Evolutionary conservation across 2,888 invertebrate species (phyloP).

Genomic region (Cheilosia scutellata): DNA sequence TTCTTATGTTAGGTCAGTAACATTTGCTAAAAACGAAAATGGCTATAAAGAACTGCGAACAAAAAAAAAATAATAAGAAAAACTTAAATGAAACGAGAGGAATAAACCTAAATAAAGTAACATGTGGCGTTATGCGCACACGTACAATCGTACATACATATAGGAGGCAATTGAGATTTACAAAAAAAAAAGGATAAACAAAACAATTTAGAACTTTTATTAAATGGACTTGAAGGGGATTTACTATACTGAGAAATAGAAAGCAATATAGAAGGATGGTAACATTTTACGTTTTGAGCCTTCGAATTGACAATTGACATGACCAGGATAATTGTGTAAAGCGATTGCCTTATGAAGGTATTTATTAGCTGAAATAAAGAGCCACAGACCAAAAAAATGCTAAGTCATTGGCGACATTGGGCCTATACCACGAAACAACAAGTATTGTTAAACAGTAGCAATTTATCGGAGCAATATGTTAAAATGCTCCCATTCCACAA

Average conservation of each 20-base stretch:
- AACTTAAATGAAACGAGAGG: neutral
- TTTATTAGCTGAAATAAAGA: too few relatives aligned
- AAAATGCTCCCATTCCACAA: too few relatives aligned
- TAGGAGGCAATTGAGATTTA: conserved; percentile 1
- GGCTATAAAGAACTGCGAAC: conserved; percentile 33
- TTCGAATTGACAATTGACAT: too few relatives aligned
- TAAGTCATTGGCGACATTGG: too few relatives aligned
- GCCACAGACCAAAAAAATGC: too few relatives aligned
- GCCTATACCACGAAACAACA: too few relatives aligned
- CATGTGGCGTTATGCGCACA: conserved; percentile 50
- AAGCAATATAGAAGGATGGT: neutral
- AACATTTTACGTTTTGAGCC: too few relatives aligned
- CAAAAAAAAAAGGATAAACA: neutral
- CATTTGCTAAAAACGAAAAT: conserved; percentile 44
- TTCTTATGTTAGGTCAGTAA: conserved; percentile 66
- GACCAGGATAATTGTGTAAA: too few relatives aligned
- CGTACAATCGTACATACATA: neutral
- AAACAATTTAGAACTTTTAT: neutral
- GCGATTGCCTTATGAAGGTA: too few relatives aligned
- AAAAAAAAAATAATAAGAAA: conserved; percentile 9
- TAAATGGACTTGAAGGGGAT: neutral
- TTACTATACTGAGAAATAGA: neutral
- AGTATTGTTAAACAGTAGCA: too few relatives aligned
- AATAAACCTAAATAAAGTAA: conserved; percentile 57
- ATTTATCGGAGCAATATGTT: too few relatives aligned